Evolutionary conservation across 2,113 vertebrate species (phyloP).

Genomic region (Microcebus griseorufus): DNA sequence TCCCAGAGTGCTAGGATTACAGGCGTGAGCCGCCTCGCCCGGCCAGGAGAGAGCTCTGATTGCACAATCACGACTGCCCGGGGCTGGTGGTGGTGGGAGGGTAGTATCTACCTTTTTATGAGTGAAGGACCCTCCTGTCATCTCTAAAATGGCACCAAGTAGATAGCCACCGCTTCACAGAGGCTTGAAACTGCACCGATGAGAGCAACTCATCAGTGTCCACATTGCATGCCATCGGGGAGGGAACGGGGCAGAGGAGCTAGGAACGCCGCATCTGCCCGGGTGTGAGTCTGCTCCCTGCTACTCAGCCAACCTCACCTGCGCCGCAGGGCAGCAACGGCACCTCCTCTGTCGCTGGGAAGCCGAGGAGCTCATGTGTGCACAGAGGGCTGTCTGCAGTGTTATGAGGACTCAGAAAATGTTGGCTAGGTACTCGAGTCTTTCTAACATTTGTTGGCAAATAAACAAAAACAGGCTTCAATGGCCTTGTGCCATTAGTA

Average conservation of each 20-base stretch:
- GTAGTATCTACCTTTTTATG: neutral
- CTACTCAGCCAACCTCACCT: neutral
- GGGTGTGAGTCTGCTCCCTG: neutral
- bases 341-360: neutral
- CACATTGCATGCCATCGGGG: neutral
- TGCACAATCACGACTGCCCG: fast-evolving
- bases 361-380: neutral
- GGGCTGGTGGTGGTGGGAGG: neutral
- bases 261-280: neutral
- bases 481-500: neutral
- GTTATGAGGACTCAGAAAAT: neutral
- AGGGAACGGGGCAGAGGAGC: neutral
- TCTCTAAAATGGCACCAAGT: neutral
- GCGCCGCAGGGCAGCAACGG: neutral
- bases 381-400: neutral
- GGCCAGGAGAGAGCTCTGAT: fast-evolving
- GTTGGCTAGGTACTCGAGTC: neutral
- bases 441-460: neutral
- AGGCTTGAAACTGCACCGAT: neutral
- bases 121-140: neutral
- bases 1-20: too few species aligned
- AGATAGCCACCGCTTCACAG: neutral
- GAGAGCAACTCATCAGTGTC: neutral
- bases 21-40: neutral
- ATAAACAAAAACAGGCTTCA: neutral